Conservation (phyloP, 2,888 invertebrate species). For the Caenorhabditis doughertyi region DNA sequence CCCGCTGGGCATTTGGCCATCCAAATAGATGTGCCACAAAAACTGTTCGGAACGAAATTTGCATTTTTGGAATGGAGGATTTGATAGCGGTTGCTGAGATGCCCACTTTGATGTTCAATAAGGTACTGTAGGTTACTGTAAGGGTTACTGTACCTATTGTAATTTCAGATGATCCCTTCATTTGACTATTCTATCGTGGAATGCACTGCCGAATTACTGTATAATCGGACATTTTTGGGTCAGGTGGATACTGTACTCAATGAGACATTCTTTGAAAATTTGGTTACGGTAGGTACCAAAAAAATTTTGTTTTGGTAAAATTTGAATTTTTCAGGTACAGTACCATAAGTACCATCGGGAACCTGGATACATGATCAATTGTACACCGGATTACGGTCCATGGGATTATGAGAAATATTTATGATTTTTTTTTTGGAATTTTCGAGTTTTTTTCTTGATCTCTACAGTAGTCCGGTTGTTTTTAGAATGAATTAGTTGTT, state of each 20-base stretch:
- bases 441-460: not conserved
- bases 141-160: no score
- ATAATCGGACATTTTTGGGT: slow-evolving; percentile 64
- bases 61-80: not conserved
- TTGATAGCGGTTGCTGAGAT: not conserved
- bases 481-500: no score
- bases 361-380: slow-evolving; percentile 41
- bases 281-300: slow-evolving; percentile 52
- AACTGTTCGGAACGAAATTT: not conserved
- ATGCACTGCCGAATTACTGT: slow-evolving; percentile 65
- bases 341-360: slow-evolving; percentile 52
- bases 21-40: not conserved
- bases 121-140: no score
- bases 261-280: slow-evolving; percentile 56
- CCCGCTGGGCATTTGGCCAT: not conserved
- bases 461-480: no score
- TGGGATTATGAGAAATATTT: slow-evolving; percentile 4
- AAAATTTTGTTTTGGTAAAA: not conserved
- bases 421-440: not conserved
- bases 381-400: slow-evolving; percentile 24
- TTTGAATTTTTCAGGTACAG: slow-evolving; percentile 27
- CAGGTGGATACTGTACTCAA: slow-evolving; percentile 31
- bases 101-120: not conserved
- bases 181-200: slow-evolving; percentile 69
- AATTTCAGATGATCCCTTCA: slow-evolving; percentile 66